A percentile compares a stretch with the other conserved stretches of the same genome.
Conservation (phyloP, 2,797 vertebrate genomes). For the Rhyacichthys aspro region DNA sequence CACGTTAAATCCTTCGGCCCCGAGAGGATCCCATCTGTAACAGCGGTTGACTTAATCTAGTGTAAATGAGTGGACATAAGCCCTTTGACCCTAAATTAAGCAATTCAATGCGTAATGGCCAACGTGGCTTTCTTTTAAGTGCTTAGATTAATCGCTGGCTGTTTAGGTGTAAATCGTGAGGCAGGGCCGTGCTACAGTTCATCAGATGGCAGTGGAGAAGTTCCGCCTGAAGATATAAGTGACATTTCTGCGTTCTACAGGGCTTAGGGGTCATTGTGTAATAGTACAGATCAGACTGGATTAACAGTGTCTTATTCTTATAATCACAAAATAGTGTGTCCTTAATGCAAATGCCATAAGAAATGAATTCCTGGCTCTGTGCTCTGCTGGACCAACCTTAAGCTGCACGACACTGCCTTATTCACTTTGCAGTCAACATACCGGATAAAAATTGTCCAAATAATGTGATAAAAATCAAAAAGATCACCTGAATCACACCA, state of each 20-base stretch:
- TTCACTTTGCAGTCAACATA: too few relatives aligned
- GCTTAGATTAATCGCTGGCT: slow-evolving; percentile 42
- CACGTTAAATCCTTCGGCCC: slow-evolving; percentile 44
- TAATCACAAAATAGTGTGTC: slow-evolving; percentile 15
- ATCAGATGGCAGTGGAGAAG: background rate
- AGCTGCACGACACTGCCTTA: background rate
- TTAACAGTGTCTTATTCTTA: slow-evolving; percentile 1
- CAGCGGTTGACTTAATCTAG: slow-evolving; percentile 49
- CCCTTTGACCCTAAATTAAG: slow-evolving; percentile 32
- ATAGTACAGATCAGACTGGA: slow-evolving; percentile 11
- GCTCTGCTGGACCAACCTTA: background rate
- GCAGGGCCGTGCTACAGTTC: background rate
- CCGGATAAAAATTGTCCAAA: too few relatives aligned
- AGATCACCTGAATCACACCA: too few relatives aligned
- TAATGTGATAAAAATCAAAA: too few relatives aligned
- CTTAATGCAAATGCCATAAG: slow-evolving; percentile 18
- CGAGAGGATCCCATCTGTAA: slow-evolving; percentile 29
- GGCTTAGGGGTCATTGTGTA: slow-evolving; percentile 14
- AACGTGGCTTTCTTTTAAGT: slow-evolving; percentile 43
- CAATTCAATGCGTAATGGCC: slow-evolving; percentile 29
- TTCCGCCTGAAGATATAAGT: slow-evolving; percentile 1
- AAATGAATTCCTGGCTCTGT: slow-evolving; percentile 4
- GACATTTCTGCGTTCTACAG: too few relatives aligned
- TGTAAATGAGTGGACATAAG: slow-evolving; percentile 45
- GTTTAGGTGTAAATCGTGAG: slow-evolving; percentile 36